These are phyloP conservation scores for Montipora foliosa DNA, from an alignment of 64 coral and sea anemone species.

Conservation along the genomic window DNA sequence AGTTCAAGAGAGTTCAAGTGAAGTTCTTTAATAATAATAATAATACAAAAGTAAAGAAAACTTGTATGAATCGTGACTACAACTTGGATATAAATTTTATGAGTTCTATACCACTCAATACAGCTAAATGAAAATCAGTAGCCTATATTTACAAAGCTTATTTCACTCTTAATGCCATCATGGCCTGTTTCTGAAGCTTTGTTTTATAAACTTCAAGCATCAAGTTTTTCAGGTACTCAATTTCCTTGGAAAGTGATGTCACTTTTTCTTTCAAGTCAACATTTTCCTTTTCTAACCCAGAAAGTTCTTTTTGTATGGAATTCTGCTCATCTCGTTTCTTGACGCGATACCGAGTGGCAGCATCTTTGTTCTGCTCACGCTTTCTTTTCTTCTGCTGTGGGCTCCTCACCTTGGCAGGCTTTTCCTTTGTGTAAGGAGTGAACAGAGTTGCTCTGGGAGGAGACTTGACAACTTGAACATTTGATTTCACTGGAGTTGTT, in stretches of 20 bases:
- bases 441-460: background rate
- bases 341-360: conserved; percentile 91
- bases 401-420: conserved; percentile 72
- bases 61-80: too few species aligned
- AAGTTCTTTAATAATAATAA: too few species aligned
- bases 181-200: conserved; percentile 50
- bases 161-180: conserved; percentile 9
- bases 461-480: background rate
- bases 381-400: conserved; percentile 91
- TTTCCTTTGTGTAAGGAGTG: conserved; percentile 56
- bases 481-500: background rate
- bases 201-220: conserved; percentile 95
- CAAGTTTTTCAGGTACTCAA: conserved; percentile 97
- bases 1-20: too few species aligned
- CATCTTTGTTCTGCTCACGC: conserved; percentile 94
- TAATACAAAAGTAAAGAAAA: too few species aligned
- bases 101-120: too few species aligned
- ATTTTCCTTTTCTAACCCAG: conserved; percentile 81
- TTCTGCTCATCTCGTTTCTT: conserved; percentile 91
- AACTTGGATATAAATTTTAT: background rate
- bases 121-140: background rate
- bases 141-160: conserved; percentile 11
- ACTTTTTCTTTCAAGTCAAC: conserved; percentile 80
- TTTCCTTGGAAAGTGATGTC: conserved; percentile 90
- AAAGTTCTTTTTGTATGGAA: conserved; percentile 34